These are phyloP conservation scores for Aeoliscus strigatus DNA, from an alignment of 2,797 vertebrate species.

Conservation along the genomic window DNA sequence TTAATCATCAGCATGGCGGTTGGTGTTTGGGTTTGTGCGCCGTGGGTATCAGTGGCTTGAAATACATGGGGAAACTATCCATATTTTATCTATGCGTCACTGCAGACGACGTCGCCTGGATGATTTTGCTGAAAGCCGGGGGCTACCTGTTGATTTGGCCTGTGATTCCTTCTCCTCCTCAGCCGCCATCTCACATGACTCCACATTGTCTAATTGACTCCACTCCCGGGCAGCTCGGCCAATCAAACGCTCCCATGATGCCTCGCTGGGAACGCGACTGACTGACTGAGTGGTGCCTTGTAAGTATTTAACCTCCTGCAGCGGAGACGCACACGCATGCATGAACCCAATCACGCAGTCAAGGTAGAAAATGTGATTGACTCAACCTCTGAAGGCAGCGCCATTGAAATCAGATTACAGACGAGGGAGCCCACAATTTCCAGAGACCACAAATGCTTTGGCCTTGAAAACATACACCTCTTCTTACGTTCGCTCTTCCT, in stretches of 20 bases:
- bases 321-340: conserved; percentile 36
- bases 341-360: conserved; percentile 57
- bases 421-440: conserved; percentile 67
- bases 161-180: conserved; percentile 11
- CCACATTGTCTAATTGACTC: conserved; percentile 63
- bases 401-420: conserved; percentile 77
- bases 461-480: conserved; percentile 74
- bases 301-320: conserved; percentile 68
- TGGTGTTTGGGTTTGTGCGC: conserved; percentile 38
- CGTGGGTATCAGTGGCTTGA: background rate
- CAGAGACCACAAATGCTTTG: conserved; percentile 66
- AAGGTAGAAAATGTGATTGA: conserved; percentile 75
- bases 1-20: conserved; percentile 41
- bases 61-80: background rate
- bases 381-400: conserved; percentile 68
- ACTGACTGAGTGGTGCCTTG: conserved; percentile 66
- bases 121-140: too few species aligned
- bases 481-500: conserved; percentile 29
- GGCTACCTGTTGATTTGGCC: conserved; percentile 42
- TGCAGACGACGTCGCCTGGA: conserved; percentile 11
- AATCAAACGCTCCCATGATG: conserved; percentile 67
- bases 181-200: conserved; percentile 49
- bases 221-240: conserved; percentile 46
- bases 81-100: conserved; percentile 2
- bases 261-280: conserved; percentile 51